A percentile compares a stretch with the other conserved stretches of the same genome.
Conservation (phyloP, 2,113 vertebrate species). For the Alosa alosa region DNA sequence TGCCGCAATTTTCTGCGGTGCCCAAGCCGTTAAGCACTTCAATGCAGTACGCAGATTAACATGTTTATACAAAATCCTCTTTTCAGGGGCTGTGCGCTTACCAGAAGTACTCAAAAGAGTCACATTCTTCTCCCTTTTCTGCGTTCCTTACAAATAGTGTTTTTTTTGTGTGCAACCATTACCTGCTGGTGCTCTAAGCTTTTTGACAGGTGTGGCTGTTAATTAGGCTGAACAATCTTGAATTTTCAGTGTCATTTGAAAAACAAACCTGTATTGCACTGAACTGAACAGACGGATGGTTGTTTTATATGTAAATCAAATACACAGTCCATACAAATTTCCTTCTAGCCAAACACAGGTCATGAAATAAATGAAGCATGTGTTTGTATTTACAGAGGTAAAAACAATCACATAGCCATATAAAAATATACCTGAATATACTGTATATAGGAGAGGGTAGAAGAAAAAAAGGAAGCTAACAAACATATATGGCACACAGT, state of each 20-base stretch:
- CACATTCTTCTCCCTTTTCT: conserved; percentile 17
- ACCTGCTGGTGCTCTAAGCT: background rate
- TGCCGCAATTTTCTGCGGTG: conserved; percentile 24
- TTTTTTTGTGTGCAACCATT: background rate
- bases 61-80: conserved; percentile 42
- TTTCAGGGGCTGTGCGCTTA: conserved; percentile 23
- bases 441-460: too few relatives aligned
- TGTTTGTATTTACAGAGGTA: background rate
- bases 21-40: conserved; percentile 36
- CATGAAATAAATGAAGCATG: background rate
- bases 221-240: conserved; percentile 2
- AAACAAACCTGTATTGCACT: background rate
- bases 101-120: conserved; percentile 20
- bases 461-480: too few relatives aligned
- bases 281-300: background rate
- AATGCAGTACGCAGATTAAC: conserved; percentile 40
- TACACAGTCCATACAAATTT: background rate
- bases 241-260: background rate
- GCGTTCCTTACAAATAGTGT: background rate
- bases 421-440: background rate
- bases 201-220: conserved; percentile 9
- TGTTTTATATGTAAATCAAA: conserved; percentile 12
- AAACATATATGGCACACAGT: too few relatives aligned
- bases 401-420: background rate
- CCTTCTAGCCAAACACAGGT: background rate